Percentiles rank a stretch among this genome's conserved stretches.
These are phyloP conservation scores for Lasiurus borealis DNA, from an alignment of 2,113 vertebrate species.

Conservation along the genomic window DNA sequence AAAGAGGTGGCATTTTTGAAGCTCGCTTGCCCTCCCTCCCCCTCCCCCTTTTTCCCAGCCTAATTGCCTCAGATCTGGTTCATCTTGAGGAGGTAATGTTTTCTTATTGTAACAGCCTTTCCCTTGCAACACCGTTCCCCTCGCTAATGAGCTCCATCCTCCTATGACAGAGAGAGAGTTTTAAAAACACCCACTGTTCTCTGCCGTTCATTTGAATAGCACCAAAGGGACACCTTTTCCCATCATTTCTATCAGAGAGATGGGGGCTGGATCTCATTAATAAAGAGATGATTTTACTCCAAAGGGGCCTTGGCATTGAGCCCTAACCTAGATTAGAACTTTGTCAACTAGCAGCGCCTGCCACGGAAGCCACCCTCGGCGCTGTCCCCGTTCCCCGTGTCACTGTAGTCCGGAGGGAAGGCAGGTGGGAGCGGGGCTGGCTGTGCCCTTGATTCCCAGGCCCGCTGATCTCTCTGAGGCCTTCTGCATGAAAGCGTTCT, in stretches of 20 bases:
- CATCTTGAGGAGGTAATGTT: slow-evolving; percentile 88
- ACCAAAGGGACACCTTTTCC: slow-evolving; percentile 89
- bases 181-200: slow-evolving; percentile 91
- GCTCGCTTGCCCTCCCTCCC: background rate
- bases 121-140: slow-evolving; percentile 86
- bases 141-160: slow-evolving; percentile 91
- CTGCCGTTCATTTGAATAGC: slow-evolving; percentile 88
- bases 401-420: background rate
- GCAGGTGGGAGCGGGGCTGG: background rate
- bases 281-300: slow-evolving; percentile 88
- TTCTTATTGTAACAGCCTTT: slow-evolving; percentile 88
- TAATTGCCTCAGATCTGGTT: slow-evolving; percentile 89
- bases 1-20: slow-evolving; percentile 80
- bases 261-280: slow-evolving; percentile 89
- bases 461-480: background rate
- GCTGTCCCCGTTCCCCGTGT: background rate
- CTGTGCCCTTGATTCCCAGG: background rate
- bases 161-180: slow-evolving; percentile 88
- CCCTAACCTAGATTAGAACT: slow-evolving; percentile 87
- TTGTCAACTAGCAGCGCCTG: slow-evolving; percentile 78
- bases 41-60: slow-evolving; percentile 43
- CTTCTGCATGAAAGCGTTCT: accelerated
- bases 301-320: slow-evolving; percentile 86
- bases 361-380: slow-evolving; percentile 55
- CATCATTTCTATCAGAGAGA: slow-evolving; percentile 88